A percentile compares a stretch with the other conserved stretches of the same genome.
These are phyloP conservation scores for Lepidurus arcticus DNA, from an alignment of 1,140 invertebrate species.

Conservation along the genomic window DNA sequence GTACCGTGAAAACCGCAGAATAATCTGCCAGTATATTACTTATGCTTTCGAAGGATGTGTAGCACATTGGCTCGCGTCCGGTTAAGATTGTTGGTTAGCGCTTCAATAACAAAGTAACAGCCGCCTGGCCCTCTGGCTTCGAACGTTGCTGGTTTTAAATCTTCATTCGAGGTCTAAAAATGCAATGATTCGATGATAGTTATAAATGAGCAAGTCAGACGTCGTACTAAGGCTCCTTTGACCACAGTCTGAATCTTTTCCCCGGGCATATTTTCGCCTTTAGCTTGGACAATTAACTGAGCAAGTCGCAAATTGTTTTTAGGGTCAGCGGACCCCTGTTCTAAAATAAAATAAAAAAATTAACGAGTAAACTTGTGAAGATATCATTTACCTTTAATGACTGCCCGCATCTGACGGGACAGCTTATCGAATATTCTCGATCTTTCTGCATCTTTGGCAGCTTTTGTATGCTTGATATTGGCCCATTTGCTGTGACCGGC, in stretches of 20 bases:
- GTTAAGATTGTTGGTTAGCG: conserved; percentile 12
- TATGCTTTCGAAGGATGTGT: conserved; percentile 29
- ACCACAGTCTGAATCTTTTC: conserved; percentile 32
- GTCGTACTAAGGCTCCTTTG: conserved; percentile 30
- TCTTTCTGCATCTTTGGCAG: conserved; percentile 43
- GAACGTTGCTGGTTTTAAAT: conserved; percentile 24
- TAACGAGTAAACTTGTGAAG: background rate
- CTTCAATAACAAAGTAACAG: conserved; percentile 27
- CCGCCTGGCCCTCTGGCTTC: conserved; percentile 29
- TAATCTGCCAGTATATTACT: conserved; percentile 25
- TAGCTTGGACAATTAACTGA: conserved; percentile 32
- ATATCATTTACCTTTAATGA: background rate
- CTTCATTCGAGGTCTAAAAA: conserved; percentile 24
- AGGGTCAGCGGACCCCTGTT: conserved; percentile 33
- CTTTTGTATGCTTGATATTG: conserved; percentile 45
- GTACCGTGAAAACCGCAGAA: background rate
- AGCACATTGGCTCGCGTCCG: conserved; percentile 30
- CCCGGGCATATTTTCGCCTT: conserved; percentile 29
- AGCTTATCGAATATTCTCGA: conserved; percentile 28
- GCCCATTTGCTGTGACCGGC: conserved; percentile 48
- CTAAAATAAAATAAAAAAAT: conserved; percentile 29
- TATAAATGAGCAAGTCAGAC: background rate
- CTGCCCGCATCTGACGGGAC: conserved; percentile 9
- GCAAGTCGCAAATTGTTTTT: conserved; percentile 32
- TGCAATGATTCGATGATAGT: background rate